Conservation (phyloP, 1,140 invertebrate genomes). For the Philotrypesis tridentata region DNA sequence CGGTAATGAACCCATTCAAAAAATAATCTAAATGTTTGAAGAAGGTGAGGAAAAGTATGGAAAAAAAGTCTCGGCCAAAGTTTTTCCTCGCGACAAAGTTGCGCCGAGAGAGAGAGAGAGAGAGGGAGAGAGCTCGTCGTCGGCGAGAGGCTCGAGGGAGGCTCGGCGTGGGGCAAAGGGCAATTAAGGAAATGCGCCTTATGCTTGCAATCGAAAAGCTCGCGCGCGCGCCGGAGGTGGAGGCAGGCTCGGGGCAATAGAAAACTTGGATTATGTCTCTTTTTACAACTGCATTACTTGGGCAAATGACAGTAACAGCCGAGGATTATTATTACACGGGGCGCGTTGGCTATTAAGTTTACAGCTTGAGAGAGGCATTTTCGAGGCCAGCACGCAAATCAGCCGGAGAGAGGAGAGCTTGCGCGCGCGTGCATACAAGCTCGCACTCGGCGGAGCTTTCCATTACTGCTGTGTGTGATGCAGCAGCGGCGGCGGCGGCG, state of each 20-base stretch:
- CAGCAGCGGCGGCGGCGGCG: too few relatives aligned
- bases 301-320: not conserved
- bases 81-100: too few relatives aligned
- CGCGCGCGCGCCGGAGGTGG: not conserved
- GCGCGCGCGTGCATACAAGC: not conserved
- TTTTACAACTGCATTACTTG: slow-evolving; percentile 16
- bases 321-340: not conserved
- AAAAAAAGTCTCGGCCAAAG: too few relatives aligned
- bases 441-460: not conserved
- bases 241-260: too few relatives aligned
- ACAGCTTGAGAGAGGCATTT: not conserved
- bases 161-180: not conserved
- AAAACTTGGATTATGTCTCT: slow-evolving; percentile 13
- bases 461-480: not conserved
- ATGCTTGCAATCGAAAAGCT: not conserved
- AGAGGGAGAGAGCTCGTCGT: too few relatives aligned
- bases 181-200: not conserved
- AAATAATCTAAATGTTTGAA: too few relatives aligned
- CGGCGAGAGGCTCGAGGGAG: too few relatives aligned
- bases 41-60: too few relatives aligned
- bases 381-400: slow-evolving; percentile 7
- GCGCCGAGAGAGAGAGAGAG: too few relatives aligned
- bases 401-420: not conserved
- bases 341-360: slow-evolving; percentile 2
- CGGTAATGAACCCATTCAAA: too few relatives aligned